Conservation (phyloP, 2,888 invertebrate species). For the Eilema depressum region DNA sequence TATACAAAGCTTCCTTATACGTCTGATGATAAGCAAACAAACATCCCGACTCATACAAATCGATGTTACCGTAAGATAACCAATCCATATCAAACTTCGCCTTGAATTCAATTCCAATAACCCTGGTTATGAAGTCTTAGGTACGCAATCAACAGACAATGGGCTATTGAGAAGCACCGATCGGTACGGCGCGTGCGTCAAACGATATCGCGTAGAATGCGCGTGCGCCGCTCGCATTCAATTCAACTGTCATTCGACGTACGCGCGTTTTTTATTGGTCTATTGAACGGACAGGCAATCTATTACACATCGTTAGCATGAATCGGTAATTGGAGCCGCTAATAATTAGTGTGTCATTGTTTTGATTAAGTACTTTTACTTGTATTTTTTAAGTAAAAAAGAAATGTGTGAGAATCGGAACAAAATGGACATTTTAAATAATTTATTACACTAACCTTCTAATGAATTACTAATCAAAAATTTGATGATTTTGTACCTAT, state of each 20-base stretch:
- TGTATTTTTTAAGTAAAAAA: neutral
- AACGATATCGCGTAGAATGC: slow-evolving; percentile 44
- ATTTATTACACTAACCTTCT: no score
- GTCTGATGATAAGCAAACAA: slow-evolving; percentile 15
- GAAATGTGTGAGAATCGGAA: neutral
- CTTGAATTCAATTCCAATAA: slow-evolving; percentile 41
- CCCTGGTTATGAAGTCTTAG: slow-evolving; percentile 31
- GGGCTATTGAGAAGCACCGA: slow-evolving; percentile 52
- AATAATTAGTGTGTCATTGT: slow-evolving; percentile 20
- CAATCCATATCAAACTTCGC: slow-evolving; percentile 21
- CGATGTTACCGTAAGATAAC: slow-evolving; percentile 21
- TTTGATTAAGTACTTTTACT: neutral
- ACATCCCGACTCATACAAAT: slow-evolving; percentile 15
- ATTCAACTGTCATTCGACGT: slow-evolving; percentile 34
- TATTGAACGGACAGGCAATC: slow-evolving; percentile 29
- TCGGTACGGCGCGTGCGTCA: slow-evolving; percentile 56
- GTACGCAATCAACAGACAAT: slow-evolving; percentile 54
- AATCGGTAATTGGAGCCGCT: slow-evolving; percentile 27
- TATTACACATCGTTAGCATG: slow-evolving; percentile 33
- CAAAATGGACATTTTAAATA: neutral
- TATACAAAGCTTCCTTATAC: slow-evolving; percentile 17
- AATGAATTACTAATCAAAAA: no score
- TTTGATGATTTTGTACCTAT: no score
- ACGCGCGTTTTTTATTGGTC: slow-evolving; percentile 42
- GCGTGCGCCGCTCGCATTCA: slow-evolving; percentile 43